Evolutionary conservation across 1,140 invertebrate species (phyloP), one percentile per base, ranked within the genome.

Genomic region (Chlorops oryzae): DNA sequence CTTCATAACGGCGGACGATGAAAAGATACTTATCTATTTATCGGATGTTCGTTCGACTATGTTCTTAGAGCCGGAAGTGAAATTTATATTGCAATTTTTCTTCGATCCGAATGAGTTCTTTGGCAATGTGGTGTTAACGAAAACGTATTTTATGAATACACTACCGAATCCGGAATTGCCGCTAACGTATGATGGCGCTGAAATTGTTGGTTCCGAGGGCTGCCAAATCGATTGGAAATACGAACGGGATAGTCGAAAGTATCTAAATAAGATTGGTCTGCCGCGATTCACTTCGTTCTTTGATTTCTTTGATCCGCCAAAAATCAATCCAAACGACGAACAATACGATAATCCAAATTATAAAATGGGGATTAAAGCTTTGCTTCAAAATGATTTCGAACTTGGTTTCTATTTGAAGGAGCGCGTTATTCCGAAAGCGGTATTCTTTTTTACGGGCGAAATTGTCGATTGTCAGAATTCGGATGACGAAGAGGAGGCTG

Each of bases 91-190:
- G 42, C 82, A 92, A 67, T 96, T 97, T 70, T 76, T 88, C 63
- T 96, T 96, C 67, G 78, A 81, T 24, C 77, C 85, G 38, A 97
- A 97, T 75, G 88, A 92, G 58, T 94, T 81, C 73, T 96, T 97
- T 65, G 82, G 82, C 13, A 93, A 97, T 74, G 75, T 78, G 2
- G 76, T 92, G 21, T 76, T 97, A 45, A 91, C 86, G 20, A 96
- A 96, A 75, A 81, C 86, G 51, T 97, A 96, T 67, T 77, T 83
- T 52, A 84, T 96, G 80, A 88, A 87, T 66, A 90, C 87, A 68
- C 75, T 78, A 13, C 84, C 88, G 12, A 88, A 94, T 43, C 78
- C 83, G 51, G 78, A 83, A 35, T 88, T 94, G 74, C 90, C 91
- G 0, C 89, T 95, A 62, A 80, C 81, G 52, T 96, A 92, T 73